Conservation (phyloP, 2,797 vertebrate genomes). For the Ctenosaura bakeri region DNA sequence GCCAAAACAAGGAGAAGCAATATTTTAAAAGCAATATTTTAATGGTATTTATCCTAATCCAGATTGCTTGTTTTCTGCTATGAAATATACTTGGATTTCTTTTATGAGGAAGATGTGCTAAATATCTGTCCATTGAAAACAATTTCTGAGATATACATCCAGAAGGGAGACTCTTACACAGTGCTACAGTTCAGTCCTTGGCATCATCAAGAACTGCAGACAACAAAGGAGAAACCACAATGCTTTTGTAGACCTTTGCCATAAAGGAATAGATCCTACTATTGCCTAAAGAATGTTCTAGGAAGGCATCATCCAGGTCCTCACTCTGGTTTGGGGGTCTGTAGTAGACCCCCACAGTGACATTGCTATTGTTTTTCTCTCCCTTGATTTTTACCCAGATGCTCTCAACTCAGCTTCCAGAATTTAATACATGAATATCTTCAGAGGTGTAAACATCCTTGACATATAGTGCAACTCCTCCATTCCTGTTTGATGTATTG, state of each 20-base stretch:
- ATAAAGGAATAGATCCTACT: background rate
- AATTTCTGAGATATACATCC: background rate
- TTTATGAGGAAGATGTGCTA: background rate
- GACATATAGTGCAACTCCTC: too few relatives aligned
- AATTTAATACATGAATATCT: too few relatives aligned
- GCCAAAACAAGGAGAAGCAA: background rate
- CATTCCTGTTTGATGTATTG: too few relatives aligned
- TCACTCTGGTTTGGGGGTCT: too few relatives aligned
- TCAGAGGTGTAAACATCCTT: too few relatives aligned
- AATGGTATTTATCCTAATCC: background rate
- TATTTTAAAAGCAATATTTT: constrained; percentile 6
- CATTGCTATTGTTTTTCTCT: too few relatives aligned
- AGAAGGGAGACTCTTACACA: background rate
- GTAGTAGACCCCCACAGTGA: too few relatives aligned
- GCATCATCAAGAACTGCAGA: background rate
- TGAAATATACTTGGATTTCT: constrained; percentile 8
- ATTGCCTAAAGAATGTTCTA: background rate
- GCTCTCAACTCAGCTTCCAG: too few relatives aligned
- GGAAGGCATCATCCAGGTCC: too few relatives aligned
- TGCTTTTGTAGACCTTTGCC: background rate
- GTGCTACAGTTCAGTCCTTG: background rate
- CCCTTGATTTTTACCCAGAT: too few relatives aligned
- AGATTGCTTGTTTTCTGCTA: background rate
- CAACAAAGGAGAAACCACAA: background rate
- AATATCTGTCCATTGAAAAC: background rate